Percentiles rank a stretch among this genome's conserved stretches.
Evolutionary conservation across 2,797 vertebrate species (phyloP).

Genomic region (Phyllotis vaccarum): DNA sequence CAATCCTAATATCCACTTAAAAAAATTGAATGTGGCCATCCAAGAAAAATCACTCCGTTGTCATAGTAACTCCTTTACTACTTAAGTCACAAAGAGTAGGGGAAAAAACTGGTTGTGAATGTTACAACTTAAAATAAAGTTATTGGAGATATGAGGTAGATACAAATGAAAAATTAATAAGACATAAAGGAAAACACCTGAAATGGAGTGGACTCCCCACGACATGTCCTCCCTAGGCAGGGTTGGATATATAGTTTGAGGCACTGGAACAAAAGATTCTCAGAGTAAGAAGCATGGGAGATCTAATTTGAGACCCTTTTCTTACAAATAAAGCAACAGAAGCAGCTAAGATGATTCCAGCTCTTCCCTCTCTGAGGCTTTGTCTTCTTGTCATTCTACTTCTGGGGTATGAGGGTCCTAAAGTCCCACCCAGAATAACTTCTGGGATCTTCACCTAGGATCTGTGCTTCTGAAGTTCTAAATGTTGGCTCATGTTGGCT

Average conservation of each 20-base stretch:
- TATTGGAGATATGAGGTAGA: conserved; percentile 16
- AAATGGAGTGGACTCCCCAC: neutral
- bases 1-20: conserved; percentile 78
- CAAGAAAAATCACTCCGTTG: conserved; percentile 73
- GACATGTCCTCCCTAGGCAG: neutral
- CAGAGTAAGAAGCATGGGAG: neutral
- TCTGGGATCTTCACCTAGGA: neutral
- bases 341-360: neutral
- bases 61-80: conserved; percentile 80
- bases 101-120: neutral
- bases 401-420: neutral
- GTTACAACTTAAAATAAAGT: conserved; percentile 69
- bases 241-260: neutral
- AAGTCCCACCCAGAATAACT: neutral
- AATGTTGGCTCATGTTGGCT: conserved; percentile 19
- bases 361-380: neutral
- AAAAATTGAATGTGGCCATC: conserved; percentile 76
- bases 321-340: conserved; percentile 50
- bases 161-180: conserved; percentile 32
- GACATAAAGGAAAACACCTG: conserved; percentile 63
- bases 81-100: conserved; percentile 69
- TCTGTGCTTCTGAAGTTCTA: neutral
- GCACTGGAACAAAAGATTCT: conserved; percentile 25
- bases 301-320: neutral
- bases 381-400: neutral